phyloP scores from a whole-genome alignment of 1,140 invertebrate species.

The Ceratosolen fusciceps region DNA sequence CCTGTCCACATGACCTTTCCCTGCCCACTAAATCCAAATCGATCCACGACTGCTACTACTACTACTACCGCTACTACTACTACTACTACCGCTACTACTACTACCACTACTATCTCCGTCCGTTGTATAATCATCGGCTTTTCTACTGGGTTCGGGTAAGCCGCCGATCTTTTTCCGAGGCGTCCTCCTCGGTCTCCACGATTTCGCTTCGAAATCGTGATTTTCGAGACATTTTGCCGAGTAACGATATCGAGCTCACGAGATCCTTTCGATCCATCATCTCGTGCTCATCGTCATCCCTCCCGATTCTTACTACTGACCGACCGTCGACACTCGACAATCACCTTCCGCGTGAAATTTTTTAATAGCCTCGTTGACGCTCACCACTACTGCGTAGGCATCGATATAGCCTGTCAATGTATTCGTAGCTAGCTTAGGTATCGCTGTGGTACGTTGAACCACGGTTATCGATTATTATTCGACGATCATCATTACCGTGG shows the following conservation, averaged over 20 bases:
- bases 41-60: conserved; percentile 47
- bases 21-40: conserved; percentile 57
- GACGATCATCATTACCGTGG: too few species aligned
- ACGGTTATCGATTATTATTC: background rate
- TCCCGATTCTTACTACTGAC: too few species aligned
- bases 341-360: conserved; percentile 20
- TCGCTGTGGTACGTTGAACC: conserved; percentile 9
- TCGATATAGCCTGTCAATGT: background rate
- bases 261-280: background rate
- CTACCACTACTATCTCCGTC: too few species aligned
- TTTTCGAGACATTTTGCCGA: background rate
- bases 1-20: conserved; percentile 64
- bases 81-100: too few species aligned
- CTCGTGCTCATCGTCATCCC: background rate
- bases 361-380: conserved; percentile 10
- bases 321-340: too few species aligned
- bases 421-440: conserved; percentile 3
- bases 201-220: background rate
- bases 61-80: too few species aligned
- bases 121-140: conserved; percentile 57
- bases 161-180: background rate
- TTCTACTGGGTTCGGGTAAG: conserved; percentile 5
- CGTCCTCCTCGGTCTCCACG: background rate
- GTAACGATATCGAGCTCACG: background rate
- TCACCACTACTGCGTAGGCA: background rate